A percentile compares a stretch with the other conserved stretches of the same genome.
phyloP scores from a whole-genome alignment of 1,140 invertebrate genomes.

The Orius insidiosus region DNA sequence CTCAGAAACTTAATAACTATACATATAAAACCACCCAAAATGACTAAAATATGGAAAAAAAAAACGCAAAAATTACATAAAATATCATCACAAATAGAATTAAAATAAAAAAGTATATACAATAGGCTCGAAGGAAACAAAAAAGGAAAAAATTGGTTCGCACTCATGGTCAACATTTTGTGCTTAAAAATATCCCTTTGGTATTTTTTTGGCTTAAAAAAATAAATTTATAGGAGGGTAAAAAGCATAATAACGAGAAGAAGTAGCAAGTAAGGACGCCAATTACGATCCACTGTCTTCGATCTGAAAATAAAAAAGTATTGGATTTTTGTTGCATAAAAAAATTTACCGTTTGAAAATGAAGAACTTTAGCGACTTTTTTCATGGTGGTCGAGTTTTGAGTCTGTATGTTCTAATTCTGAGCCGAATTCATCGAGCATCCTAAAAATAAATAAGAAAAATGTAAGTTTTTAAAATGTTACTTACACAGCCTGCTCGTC shows the following conservation, averaged over 20 bases:
- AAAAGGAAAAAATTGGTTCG: too few species aligned
- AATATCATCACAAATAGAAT: too few species aligned
- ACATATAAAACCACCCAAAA: too few species aligned
- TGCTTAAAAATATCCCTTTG: neutral
- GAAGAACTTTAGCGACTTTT: constrained; percentile 88
- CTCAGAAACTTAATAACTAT: too few species aligned
- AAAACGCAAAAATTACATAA: too few species aligned
- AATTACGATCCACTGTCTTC: constrained; percentile 86
- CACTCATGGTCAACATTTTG: neutral
- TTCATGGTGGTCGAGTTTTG: constrained; percentile 89
- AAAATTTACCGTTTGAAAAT: constrained; percentile 90
- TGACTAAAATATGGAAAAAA: too few species aligned
- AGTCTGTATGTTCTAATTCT: constrained; percentile 82
- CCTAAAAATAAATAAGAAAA: constrained; percentile 34
- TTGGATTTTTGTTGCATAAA: too few species aligned
- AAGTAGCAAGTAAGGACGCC: constrained; percentile 65
- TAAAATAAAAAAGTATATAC: too few species aligned
- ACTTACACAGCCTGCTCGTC: constrained; percentile 85
- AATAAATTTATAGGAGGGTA: constrained; percentile 32
- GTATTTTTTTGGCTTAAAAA: neutral
- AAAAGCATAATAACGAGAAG: constrained; percentile 80
- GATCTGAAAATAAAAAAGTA: constrained; percentile 60
- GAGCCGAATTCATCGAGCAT: constrained; percentile 92
- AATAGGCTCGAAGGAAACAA: too few species aligned
- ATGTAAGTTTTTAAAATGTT: constrained; percentile 12